A percentile compares a stretch with the other conserved stretches of the same genome.
These are phyloP conservation scores for Dendronephthya gigantea DNA, from an alignment of 64 coral and sea anemone genomes.

Conservation along the genomic window DNA sequence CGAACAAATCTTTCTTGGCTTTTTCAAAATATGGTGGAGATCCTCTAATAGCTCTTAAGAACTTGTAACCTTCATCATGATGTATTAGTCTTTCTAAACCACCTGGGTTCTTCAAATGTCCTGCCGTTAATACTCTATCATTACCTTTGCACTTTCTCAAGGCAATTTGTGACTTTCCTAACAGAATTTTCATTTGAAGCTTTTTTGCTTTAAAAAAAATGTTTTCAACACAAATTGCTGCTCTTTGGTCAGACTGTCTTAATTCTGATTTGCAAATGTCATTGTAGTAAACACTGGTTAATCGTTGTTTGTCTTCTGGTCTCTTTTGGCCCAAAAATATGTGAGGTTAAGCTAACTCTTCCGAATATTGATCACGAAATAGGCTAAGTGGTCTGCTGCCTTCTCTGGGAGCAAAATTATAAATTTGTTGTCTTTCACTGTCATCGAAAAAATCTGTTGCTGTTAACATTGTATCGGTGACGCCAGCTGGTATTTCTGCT, in stretches of 20 bases:
- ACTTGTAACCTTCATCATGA: neutral
- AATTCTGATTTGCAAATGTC: conserved; percentile 11
- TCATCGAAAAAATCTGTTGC: neutral
- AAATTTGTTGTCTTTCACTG: neutral
- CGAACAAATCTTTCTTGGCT: no score
- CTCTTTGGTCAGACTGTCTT: neutral
- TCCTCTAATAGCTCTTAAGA: neutral
- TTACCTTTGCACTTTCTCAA: neutral
- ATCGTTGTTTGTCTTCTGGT: neutral
- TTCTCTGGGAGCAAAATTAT: neutral
- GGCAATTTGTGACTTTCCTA: neutral
- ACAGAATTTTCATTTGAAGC: neutral
- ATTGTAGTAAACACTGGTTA: neutral
- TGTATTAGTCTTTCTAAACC: neutral
- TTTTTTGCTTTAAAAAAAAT: neutral
- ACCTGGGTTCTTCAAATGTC: neutral
- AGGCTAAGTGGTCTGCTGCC: neutral
- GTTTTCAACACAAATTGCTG: neutral
- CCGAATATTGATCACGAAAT: neutral
- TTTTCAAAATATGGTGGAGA: neutral
- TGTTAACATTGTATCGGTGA: neutral
- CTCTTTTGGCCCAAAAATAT: neutral
- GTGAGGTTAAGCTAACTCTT: neutral
- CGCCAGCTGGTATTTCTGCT: neutral
- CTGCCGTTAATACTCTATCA: neutral